These are phyloP conservation scores for Leptobrachium ailaonicum DNA, from an alignment of 2,113 vertebrate genomes.

Conservation along the genomic window DNA sequence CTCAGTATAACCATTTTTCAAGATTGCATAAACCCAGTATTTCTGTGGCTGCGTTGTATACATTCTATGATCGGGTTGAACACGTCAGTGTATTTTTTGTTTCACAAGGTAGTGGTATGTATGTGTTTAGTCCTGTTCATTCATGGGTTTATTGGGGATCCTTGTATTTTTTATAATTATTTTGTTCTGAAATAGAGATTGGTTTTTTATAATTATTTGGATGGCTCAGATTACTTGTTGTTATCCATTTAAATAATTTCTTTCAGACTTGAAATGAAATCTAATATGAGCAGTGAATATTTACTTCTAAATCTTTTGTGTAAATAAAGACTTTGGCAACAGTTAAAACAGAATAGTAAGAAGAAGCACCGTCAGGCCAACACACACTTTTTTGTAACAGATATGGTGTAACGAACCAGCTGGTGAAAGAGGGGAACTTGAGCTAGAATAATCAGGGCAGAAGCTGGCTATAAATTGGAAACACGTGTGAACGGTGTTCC, in stretches of 20 bases:
- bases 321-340: constrained; percentile 7
- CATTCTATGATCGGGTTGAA: no score
- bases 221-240: no score
- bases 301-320: background rate
- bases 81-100: no score
- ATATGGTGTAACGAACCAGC: constrained; percentile 1
- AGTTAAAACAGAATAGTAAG: background rate
- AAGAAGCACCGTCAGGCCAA: background rate
- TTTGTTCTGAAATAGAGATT: no score
- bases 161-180: no score
- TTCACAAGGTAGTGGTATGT: no score
- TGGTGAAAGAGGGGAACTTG: constrained; percentile 17
- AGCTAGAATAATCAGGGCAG: constrained; percentile 27
- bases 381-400: background rate
- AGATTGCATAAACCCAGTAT: no score
- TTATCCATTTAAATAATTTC: background rate
- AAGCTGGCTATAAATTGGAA: constrained; percentile 21
- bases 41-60: no score
- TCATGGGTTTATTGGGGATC: no score
- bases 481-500: constrained; percentile 18
- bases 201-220: no score
- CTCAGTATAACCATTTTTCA: no score
- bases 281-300: background rate
- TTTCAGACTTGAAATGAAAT: background rate
- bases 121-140: no score